Evolutionary conservation across 2,113 vertebrate genomes (phyloP).

Genomic region (Picathartes gymnocephalus): DNA sequence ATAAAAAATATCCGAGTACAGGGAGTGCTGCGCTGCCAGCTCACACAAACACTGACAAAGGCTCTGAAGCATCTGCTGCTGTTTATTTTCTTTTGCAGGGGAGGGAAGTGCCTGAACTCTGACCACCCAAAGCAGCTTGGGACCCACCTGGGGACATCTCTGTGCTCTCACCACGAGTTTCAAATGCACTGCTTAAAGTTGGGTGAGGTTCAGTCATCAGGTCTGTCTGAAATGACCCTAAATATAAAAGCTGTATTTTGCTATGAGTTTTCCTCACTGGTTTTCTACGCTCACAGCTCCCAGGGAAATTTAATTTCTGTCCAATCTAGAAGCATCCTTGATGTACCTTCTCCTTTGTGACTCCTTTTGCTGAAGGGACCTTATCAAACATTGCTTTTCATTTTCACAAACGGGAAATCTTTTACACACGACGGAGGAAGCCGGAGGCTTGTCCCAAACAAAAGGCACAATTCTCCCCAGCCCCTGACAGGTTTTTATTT

Average conservation of each 20-base stretch:
- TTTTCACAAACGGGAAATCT: conserved; percentile 47
- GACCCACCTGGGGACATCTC: not conserved
- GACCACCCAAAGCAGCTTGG: not conserved
- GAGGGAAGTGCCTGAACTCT: not conserved
- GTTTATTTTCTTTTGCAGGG: not conserved
- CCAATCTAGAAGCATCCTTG: not conserved
- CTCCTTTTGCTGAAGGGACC: not conserved
- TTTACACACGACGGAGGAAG: conserved; percentile 43
- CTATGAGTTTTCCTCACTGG: not conserved
- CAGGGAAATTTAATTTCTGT: not conserved
- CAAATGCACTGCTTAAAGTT: not conserved
- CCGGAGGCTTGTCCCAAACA: conserved; percentile 29
- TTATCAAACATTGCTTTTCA: not conserved
- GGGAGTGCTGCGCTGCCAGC: not conserved
- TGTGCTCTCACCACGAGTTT: not conserved
- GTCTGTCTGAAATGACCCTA: not conserved
- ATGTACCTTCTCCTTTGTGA: not conserved
- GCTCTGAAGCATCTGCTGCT: conserved; percentile 2
- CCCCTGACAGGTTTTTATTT: conserved; percentile 31
- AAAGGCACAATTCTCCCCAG: conserved; percentile 22
- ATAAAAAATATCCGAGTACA: not conserved
- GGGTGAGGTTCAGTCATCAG: not conserved
- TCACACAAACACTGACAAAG: not conserved
- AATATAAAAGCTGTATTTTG: not conserved
- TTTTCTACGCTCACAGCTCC: not conserved